Evolutionary conservation across 2,888 invertebrate genomes (phyloP), one percentile per base, ranked within the genome.

Genomic region (Baronia brevicornis): DNA sequence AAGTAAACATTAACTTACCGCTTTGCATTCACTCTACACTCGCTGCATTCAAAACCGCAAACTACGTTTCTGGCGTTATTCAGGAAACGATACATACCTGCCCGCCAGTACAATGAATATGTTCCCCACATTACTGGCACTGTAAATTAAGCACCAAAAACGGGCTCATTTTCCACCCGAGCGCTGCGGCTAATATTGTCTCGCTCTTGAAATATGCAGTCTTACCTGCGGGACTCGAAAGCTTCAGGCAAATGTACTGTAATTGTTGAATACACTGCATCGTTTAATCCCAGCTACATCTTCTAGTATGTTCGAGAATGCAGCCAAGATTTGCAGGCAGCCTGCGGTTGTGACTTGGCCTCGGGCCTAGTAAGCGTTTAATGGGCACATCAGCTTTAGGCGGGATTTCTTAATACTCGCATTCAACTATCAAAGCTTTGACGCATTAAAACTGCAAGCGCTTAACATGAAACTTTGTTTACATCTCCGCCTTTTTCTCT

Each of bases 131-230:
- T 71, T 68, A 72, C 67, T 62, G 58, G 58, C 69, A 64, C 65
- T 69, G 69, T 80, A 78, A 79, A 78, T 79, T 77, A 77, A 64
- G 55, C 59, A 66, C 71, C 73, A 74, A 79, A 77, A 77, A 71
- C 78, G 70, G 77, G 74, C 71, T 74, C 72, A 67, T 78, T 79
- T 88, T 88, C 87, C 87, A 79, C 84, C 78, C 86, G 86, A 87
- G 85, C 79, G 85, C 86, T 66, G 69, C 69, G 67, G 70, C 78
- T 80, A 82, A 82, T 79, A 80, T 78, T 75, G 82, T 79, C 79
- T 79, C 73, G 65, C 61, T 62, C 54, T 62, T 75, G 59, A 80
- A 77, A 77, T 77, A 79, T 78, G 72, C 74, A 72, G 61, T 53
- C 68, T 73, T 72, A 82, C 82, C 82, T 80, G 79, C 62, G 62